Conservation (phyloP, 2,797 vertebrate species). For the Nyctalus aviator region DNA sequence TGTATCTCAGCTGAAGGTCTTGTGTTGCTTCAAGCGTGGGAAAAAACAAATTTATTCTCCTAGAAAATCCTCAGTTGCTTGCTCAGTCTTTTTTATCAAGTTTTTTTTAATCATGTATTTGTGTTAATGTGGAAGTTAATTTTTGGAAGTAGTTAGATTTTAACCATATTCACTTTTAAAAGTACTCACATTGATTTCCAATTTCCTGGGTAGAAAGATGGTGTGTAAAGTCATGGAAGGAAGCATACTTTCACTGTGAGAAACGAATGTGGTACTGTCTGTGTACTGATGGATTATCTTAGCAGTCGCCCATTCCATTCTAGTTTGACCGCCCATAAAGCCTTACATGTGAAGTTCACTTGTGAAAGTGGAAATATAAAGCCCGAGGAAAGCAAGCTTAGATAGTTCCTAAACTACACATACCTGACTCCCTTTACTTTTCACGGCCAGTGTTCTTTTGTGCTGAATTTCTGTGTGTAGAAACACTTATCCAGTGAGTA, state of each 20-base stretch:
- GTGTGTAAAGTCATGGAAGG: neutral
- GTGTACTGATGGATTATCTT: neutral
- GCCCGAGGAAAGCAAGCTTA: neutral
- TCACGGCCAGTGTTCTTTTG: conserved; percentile 1
- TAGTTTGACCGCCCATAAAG: neutral
- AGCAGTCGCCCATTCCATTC: neutral
- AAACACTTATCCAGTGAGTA: conserved; percentile 20
- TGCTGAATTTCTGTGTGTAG: conserved; percentile 4
- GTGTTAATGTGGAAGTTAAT: conserved; percentile 9
- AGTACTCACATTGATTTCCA: neutral
- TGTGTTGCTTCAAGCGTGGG: neutral
- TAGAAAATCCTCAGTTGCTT: conserved; percentile 3
- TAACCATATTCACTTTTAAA: conserved; percentile 19
- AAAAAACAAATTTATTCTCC: neutral
- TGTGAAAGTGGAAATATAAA: conserved; percentile 12
- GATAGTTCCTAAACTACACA: neutral
- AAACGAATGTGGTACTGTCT: neutral
- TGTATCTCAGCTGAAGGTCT: conserved; percentile 20
- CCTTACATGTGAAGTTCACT: neutral
- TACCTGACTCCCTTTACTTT: conserved; percentile 1
- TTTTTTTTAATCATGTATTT: neutral
- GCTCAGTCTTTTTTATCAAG: neutral
- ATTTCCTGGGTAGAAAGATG: neutral
- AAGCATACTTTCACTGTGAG: neutral
- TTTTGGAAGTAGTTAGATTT: conserved; percentile 6